Percentiles rank a stretch among this genome's conserved stretches.
These are phyloP conservation scores for Catocala fraxini DNA, from an alignment of 2,888 invertebrate genomes.

Conservation along the genomic window DNA sequence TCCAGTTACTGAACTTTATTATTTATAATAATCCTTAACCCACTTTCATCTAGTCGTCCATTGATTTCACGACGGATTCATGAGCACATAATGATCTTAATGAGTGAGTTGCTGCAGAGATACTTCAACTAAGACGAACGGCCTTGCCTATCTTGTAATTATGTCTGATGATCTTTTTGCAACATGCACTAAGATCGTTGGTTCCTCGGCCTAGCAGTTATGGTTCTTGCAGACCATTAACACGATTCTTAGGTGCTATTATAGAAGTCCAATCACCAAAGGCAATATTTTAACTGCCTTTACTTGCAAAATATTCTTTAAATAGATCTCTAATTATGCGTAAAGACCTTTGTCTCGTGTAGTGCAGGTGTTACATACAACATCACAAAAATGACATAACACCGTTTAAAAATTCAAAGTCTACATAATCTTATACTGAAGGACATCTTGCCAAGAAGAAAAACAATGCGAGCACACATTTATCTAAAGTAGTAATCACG, in stretches of 20 bases:
- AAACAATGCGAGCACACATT: conserved; percentile 37
- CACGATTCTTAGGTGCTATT: not conserved
- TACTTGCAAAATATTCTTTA: too few relatives aligned
- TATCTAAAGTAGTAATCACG: conserved; percentile 36
- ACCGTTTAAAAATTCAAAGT: not conserved
- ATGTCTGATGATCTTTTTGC: conserved; percentile 20
- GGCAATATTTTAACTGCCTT: too few relatives aligned
- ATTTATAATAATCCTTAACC: conserved; percentile 44
- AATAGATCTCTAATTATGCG: too few relatives aligned
- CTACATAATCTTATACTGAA: conserved; percentile 13
- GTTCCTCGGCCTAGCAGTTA: conserved; percentile 7
- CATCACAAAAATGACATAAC: conserved; percentile 1
- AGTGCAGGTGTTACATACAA: too few relatives aligned
- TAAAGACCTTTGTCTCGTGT: too few relatives aligned
- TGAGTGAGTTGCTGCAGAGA: conserved; percentile 34
- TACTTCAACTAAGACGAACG: conserved; percentile 19
- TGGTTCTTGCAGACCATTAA: conserved; percentile 7
- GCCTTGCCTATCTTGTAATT: conserved; percentile 39
- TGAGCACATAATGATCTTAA: conserved; percentile 21
- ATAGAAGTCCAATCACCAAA: not conserved
- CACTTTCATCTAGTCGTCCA: conserved; percentile 17
- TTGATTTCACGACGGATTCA: conserved; percentile 32
- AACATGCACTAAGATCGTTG: conserved; percentile 11
- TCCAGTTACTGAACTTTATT: conserved; percentile 22
- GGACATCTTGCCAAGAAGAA: conserved; percentile 35